Evolutionary conservation across 2,888 invertebrate species (phyloP).

Genomic region (Stomorhina lunata): DNA sequence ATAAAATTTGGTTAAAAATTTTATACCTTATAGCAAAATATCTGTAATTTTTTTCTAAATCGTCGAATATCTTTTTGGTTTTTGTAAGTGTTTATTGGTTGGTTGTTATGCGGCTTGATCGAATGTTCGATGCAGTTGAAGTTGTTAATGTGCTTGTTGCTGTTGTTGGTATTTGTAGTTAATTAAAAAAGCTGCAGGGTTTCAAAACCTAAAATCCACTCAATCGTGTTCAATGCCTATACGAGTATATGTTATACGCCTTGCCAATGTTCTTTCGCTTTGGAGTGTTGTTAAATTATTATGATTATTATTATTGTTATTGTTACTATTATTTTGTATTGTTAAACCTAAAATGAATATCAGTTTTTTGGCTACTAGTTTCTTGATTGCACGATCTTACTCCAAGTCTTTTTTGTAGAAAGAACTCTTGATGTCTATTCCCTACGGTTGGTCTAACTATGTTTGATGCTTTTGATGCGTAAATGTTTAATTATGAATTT

Average conservation of each 20-base stretch:
- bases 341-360: background rate
- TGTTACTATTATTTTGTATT: conserved; percentile 39
- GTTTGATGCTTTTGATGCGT: conserved; percentile 25
- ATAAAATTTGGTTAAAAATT: conserved; percentile 44
- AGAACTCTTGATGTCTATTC: background rate
- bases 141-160: background rate
- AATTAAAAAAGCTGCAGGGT: conserved; percentile 69
- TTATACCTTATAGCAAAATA: conserved; percentile 20
- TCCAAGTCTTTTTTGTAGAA: background rate
- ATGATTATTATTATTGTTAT: conserved; percentile 54
- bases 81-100: background rate
- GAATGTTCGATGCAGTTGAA: conserved; percentile 8
- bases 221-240: conserved; percentile 1
- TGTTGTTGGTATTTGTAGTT: conserved; percentile 51
- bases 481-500: conserved; percentile 42
- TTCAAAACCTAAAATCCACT: conserved; percentile 18
- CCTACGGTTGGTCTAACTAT: conserved; percentile 39
- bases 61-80: too few relatives aligned
- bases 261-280: background rate
- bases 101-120: conserved; percentile 16
- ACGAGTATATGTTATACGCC: background rate
- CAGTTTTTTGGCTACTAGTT: conserved; percentile 38
- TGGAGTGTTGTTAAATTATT: conserved; percentile 50
- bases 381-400: background rate
- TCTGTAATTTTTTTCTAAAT: background rate